These are phyloP conservation scores for Uropetala carovei DNA, from an alignment of 2,888 invertebrate genomes.

Conservation along the genomic window DNA sequence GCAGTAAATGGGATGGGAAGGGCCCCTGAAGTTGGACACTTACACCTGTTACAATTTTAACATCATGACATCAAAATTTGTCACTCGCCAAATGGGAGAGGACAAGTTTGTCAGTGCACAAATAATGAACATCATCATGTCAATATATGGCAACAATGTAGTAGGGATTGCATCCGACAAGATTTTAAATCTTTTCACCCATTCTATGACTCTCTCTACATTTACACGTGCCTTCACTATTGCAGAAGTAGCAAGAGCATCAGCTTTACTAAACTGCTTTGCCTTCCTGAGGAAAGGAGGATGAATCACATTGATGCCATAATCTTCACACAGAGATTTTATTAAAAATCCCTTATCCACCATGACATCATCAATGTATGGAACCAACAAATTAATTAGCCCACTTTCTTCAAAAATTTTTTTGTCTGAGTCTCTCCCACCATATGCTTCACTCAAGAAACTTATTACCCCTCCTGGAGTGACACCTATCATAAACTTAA, in stretches of 20 bases:
- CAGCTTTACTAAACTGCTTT: constrained; percentile 66
- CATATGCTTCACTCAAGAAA: constrained; percentile 69
- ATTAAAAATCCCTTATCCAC: constrained; percentile 69
- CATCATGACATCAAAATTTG: too few relatives aligned
- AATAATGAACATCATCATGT: not conserved
- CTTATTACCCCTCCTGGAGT: constrained; percentile 70
- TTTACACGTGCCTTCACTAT: constrained; percentile 68
- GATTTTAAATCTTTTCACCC: constrained; percentile 66
- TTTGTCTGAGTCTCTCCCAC: too few relatives aligned
- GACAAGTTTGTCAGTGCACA: not conserved
- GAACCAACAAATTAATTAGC: constrained; percentile 66
- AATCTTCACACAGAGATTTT: constrained; percentile 65
- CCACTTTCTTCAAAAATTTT: too few relatives aligned
- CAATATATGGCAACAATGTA: not conserved
- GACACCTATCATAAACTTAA: constrained; percentile 70
- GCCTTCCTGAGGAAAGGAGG: constrained; percentile 68
- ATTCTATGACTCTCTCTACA: constrained; percentile 68
- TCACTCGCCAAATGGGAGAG: too few relatives aligned
- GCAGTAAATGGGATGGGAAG: too few relatives aligned
- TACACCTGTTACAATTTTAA: too few relatives aligned
- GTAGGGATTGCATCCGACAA: not conserved
- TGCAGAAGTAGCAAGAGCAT: constrained; percentile 64
- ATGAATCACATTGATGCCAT: constrained; percentile 65
- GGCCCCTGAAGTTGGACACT: too few relatives aligned
- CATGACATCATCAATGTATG: constrained; percentile 69